These are phyloP conservation scores for Oophaga pumilio DNA, from an alignment of 2,113 vertebrate species.

Conservation along the genomic window DNA sequence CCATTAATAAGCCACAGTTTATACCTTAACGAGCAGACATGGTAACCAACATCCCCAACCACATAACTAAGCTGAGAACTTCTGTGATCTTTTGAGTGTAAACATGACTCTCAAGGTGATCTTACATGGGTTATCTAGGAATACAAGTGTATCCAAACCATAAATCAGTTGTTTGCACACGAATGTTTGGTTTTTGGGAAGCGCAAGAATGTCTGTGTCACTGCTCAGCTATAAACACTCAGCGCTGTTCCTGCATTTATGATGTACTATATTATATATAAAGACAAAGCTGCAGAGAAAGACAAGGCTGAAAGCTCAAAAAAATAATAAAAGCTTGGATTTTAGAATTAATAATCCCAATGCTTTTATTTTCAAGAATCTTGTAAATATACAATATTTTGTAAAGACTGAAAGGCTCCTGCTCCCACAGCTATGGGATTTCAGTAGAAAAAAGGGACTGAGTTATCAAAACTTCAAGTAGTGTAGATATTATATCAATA, in stretches of 20 bases:
- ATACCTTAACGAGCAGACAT: slow-evolving; percentile 16
- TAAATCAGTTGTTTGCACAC: slow-evolving; percentile 49
- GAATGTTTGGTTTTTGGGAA: slow-evolving; percentile 18
- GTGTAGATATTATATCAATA: too few relatives aligned
- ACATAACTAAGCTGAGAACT: slow-evolving; percentile 13
- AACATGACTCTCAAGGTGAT: slow-evolving; percentile 33
- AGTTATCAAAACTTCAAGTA: too few relatives aligned
- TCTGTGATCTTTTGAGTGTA: slow-evolving; percentile 25
- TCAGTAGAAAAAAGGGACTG: too few relatives aligned
- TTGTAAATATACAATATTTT: background rate
- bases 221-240: slow-evolving; percentile 21
- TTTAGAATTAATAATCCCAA: too few relatives aligned
- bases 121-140: slow-evolving; percentile 16
- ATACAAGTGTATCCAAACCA: slow-evolving; percentile 49
- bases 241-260: background rate
- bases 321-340: too few relatives aligned
- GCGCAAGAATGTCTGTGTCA: slow-evolving; percentile 20
- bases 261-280: slow-evolving; percentile 1
- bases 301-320: background rate
- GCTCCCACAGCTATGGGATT: too few relatives aligned
- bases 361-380: too few relatives aligned
- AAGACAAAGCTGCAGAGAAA: slow-evolving; percentile 5
- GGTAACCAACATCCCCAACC: background rate
- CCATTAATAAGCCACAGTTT: slow-evolving; percentile 20
- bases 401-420: background rate